Conservation (phyloP, 1,140 invertebrate species). For the Rhopalosiphum maidis region DNA sequence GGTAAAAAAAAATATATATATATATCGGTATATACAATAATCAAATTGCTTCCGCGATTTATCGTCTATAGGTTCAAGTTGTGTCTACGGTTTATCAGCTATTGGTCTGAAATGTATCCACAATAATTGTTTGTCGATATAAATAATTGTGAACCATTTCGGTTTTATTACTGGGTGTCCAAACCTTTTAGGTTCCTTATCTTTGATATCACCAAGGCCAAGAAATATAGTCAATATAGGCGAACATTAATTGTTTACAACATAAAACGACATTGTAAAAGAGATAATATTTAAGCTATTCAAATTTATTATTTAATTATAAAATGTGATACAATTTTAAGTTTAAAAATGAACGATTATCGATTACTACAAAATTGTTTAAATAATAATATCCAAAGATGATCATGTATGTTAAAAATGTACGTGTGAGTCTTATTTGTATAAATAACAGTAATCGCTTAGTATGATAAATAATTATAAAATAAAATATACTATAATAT, state of each 20-base stretch:
- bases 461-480: too few species aligned
- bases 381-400: too few species aligned
- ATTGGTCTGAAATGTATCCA: background rate
- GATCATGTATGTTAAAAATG: too few species aligned
- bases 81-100: background rate
- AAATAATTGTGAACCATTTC: constrained; percentile 11
- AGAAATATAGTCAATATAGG: background rate
- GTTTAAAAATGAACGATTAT: too few species aligned
- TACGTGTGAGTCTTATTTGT: too few species aligned
- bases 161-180: background rate
- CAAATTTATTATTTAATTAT: too few species aligned
- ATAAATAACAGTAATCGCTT: too few species aligned
- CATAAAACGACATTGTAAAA: background rate
- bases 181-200: background rate
- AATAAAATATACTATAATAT: too few species aligned
- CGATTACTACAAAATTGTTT: too few species aligned
- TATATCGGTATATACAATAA: background rate
- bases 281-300: background rate
- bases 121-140: background rate
- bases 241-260: background rate
- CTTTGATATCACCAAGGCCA: background rate
- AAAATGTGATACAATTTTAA: too few species aligned
- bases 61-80: background rate
- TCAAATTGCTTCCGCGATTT: background rate
- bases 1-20: background rate